Evolutionary conservation across 2,113 vertebrate species (phyloP), one percentile per base, ranked within the genome.

Genomic region (Tetrax tetrax): DNA sequence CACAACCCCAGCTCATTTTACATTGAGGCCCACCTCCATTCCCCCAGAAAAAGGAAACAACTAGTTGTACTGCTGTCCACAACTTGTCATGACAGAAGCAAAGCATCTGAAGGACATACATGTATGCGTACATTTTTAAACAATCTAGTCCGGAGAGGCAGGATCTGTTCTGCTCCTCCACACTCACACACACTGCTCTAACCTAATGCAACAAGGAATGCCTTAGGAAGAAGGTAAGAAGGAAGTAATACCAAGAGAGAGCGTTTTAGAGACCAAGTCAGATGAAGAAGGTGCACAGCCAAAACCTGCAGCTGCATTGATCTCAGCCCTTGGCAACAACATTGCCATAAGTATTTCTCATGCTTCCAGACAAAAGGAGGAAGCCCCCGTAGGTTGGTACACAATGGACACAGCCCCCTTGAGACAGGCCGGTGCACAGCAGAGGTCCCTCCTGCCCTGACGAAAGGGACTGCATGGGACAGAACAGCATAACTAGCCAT

Each of bases 221-320:
- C 61, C 16, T 13, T 17, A 24, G 51, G 28, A 89, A 89, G 48
- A 68, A 89, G 83, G 89, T 53, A 88, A 91, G 64, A 11, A 74
- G 56, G 43, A 80, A 78, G 15, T 12, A 71, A 92, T 3, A 65
- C 45, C 27, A 25, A 38, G 25, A 56, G 48, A 77, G 25, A 65
- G 41, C 0, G 1, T 63, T 93, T 75, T 7, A 59, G 59, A 89
- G 81, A 57, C 41, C 0, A 0, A 8, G 37, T 79, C 53, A 76
- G 91, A 93, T 96, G 83, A 93, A n/a, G 31, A 41, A 80, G 63
- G 59, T 75, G 63, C 2, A 0, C 56, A 66, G 90, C 90, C 92
- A 95, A 86, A 95, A 79, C 70, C 89, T 59, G 65, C 90, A 95
- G 86, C 89, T 94, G 96, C 87, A 38, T 15, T 93, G 78, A 89